These are phyloP conservation scores for Actinernus sp. DNA, from an alignment of 92 coral and sea anemone genomes.

Conservation along the genomic window DNA sequence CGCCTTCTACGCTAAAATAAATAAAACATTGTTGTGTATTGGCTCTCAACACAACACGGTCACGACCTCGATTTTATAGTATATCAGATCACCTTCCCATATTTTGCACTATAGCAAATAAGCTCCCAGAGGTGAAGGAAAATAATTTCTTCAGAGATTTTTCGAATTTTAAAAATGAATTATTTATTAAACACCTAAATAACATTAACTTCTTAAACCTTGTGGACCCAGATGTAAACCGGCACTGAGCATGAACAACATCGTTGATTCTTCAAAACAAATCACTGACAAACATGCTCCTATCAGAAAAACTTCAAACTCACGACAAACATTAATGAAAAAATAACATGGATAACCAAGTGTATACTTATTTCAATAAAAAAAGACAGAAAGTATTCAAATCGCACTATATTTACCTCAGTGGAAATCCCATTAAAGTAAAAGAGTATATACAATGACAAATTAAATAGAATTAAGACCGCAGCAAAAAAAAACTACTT, in stretches of 20 bases:
- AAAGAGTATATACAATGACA: slow-evolving; percentile 45
- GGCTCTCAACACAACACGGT: no score
- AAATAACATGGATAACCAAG: slow-evolving; percentile 51
- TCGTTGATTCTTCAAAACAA: slow-evolving; percentile 12
- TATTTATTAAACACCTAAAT: slow-evolving; percentile 43
- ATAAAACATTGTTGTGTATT: no score
- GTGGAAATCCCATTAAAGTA: slow-evolving; percentile 47
- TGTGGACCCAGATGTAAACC: slow-evolving; percentile 15
- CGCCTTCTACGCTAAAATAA: no score
- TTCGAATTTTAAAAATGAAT: no score
- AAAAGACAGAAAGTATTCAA: slow-evolving; percentile 36
- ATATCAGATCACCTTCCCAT: no score
- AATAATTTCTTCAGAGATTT: no score
- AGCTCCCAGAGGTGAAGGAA: no score
- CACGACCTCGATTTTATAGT: no score
- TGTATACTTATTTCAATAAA: slow-evolving; percentile 49
- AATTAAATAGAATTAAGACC: slow-evolving; percentile 46
- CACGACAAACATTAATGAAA: slow-evolving; percentile 3
- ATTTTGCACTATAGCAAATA: no score
- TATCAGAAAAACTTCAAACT: slow-evolving; percentile 23
- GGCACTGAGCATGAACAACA: slow-evolving; percentile 28
- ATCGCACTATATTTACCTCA: slow-evolving; percentile 49
- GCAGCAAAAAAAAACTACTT: slow-evolving; percentile 38
- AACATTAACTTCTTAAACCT: slow-evolving; percentile 35
- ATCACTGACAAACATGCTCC: slow-evolving; percentile 48